phyloP scores from a whole-genome alignment of 2,797 vertebrate genomes.

The Sebastes hubbsi region DNA sequence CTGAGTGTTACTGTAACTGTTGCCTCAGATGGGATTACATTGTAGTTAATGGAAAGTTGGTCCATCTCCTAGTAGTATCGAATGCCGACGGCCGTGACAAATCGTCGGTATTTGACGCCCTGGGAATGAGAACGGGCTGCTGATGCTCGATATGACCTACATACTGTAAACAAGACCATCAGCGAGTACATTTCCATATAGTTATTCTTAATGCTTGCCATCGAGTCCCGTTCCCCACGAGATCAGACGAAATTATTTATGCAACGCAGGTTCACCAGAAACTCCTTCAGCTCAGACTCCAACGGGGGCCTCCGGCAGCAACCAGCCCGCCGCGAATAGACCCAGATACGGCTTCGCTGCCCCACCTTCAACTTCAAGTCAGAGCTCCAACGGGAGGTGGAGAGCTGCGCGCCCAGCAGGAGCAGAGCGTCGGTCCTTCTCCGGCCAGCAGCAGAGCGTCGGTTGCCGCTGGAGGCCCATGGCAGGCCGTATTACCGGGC shows the following conservation, averaged over 20 bases:
- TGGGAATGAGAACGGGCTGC: too few species aligned
- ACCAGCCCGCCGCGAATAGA: not conserved
- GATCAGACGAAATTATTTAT: not conserved
- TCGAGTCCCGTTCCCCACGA: not conserved
- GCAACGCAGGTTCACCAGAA: not conserved
- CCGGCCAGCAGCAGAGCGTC: not conserved
- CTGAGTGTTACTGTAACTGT: too few species aligned
- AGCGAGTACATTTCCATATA: not conserved
- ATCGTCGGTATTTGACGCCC: too few species aligned
- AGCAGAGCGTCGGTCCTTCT: not conserved
- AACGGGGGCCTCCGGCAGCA: too few species aligned
- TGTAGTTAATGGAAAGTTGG: too few species aligned
- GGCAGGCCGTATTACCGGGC: not conserved
- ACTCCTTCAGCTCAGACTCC: not conserved
- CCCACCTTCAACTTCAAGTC: not conserved
- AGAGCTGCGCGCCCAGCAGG: not conserved
- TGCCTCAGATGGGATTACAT: too few species aligned
- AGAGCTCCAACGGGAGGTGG: not conserved
- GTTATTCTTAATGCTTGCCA: not conserved
- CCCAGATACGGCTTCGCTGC: too few species aligned
- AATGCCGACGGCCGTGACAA: too few species aligned
- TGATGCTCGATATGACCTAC: too few species aligned
- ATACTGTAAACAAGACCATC: not conserved
- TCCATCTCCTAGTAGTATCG: too few species aligned
- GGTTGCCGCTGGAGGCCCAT: not conserved